A percentile compares a stretch with the other conserved stretches of the same genome.
Conservation (phyloP, 2,113 vertebrate species). For the Orycteropus afer region DNA sequence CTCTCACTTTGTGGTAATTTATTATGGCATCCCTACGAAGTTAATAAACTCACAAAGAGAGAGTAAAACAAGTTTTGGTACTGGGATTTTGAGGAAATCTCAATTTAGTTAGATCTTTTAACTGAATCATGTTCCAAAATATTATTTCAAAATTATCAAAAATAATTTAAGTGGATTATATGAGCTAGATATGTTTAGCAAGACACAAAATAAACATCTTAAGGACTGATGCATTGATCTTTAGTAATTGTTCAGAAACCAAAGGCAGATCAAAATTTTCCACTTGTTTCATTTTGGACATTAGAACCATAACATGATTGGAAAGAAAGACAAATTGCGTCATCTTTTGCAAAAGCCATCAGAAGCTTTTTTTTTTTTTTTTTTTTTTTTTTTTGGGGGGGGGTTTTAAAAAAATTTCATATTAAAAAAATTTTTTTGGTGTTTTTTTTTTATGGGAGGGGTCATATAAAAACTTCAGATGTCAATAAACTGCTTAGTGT, state of each 20-base stretch:
- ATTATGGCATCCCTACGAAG: no score
- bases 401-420: no score
- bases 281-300: neutral
- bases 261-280: neutral
- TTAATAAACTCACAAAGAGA: neutral
- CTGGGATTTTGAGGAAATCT: neutral
- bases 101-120: neutral
- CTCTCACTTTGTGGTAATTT: no score
- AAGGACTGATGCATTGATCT: neutral
- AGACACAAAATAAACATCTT: neutral
- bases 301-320: neutral
- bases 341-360: neutral
- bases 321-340: neutral
- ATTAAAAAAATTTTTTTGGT: no score
- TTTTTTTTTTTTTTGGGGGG: neutral
- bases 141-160: neutral
- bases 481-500: neutral
- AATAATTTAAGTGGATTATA: neutral
- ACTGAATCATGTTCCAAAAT: neutral
- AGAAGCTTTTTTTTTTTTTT: no score
- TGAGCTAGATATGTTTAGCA: slow-evolving; percentile 7
- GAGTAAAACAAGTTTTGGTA: neutral
- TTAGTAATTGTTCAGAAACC: neutral
- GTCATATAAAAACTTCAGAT: neutral
- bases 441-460: neutral